phyloP scores from a whole-genome alignment of 2,888 invertebrate species.

The Aporophyla nigra region DNA sequence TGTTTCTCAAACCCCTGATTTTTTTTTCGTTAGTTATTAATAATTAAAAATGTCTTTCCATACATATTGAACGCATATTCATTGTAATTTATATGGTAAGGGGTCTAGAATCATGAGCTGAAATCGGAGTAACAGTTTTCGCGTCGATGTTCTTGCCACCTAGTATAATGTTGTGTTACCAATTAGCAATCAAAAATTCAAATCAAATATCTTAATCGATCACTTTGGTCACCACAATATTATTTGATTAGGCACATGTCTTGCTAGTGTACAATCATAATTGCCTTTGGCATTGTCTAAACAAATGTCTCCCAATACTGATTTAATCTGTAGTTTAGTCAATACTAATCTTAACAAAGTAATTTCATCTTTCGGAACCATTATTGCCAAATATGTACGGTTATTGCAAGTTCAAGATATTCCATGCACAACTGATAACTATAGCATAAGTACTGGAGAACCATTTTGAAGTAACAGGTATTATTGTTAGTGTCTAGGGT shows the following conservation, averaged over 20 bases:
- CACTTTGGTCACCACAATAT: not conserved
- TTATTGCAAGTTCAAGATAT: conserved; percentile 22
- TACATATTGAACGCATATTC: no score
- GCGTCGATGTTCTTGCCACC: no score
- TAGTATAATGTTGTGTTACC: no score
- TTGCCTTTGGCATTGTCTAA: conserved; percentile 13
- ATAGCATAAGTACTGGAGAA: conserved; percentile 21
- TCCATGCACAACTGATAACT: conserved; percentile 10
- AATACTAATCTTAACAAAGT: not conserved
- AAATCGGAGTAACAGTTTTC: no score
- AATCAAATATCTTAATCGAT: not conserved
- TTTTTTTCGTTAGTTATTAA: no score
- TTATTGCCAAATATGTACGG: conserved; percentile 5
- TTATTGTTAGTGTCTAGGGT: conserved; percentile 62
- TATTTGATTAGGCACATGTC: not conserved
- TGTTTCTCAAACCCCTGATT: no score
- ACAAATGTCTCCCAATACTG: conserved; percentile 20
- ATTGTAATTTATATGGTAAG: no score
- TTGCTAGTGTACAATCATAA: conserved; percentile 13
- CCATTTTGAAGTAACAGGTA: conserved; percentile 58
- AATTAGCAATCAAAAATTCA: not conserved
- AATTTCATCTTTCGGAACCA: conserved; percentile 24
- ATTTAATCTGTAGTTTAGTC: conserved; percentile 32
- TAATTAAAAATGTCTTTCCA: no score
- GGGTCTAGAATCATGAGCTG: no score